Evolutionary conservation across 2,113 vertebrate species (phyloP).

Genomic region (Callopanchax toddi): DNA sequence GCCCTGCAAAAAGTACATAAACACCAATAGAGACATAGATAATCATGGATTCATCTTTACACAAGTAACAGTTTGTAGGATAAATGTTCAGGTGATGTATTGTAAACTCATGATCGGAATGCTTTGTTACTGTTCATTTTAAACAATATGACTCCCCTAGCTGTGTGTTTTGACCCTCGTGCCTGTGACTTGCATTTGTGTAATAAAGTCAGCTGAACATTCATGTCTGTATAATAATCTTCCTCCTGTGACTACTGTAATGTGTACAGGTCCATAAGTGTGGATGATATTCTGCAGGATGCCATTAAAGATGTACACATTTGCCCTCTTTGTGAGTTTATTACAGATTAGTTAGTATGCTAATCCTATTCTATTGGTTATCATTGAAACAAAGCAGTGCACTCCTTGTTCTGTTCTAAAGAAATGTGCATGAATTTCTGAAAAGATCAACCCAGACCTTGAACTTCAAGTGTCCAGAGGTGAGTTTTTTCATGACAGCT

Average conservation of each 20-base stretch:
- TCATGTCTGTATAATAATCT: constrained; percentile 37
- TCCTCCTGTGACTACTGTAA: constrained; percentile 37
- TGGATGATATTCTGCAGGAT: constrained; percentile 57
- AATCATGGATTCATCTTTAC: constrained; percentile 23
- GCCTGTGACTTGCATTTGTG: constrained; percentile 62
- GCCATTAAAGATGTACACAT: constrained; percentile 61
- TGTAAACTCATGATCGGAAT: constrained; percentile 27
- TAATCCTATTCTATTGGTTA: not conserved
- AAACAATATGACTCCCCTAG: constrained; percentile 53
- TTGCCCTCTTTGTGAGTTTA: not conserved
- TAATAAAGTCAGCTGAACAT: constrained; percentile 46
- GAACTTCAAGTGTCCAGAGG: no score
- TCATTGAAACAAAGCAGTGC: not conserved
- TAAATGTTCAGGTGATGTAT: constrained; percentile 36
- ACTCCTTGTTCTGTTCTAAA: no score
- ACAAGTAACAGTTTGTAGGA: constrained; percentile 35
- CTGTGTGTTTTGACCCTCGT: constrained; percentile 55
- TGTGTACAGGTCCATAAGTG: constrained; percentile 36
- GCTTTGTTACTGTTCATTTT: constrained; percentile 48
- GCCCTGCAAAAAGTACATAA: constrained; percentile 42
- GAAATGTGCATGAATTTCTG: no score
- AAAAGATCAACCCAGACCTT: no score
- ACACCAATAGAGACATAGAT: constrained; percentile 4
- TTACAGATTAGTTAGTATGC: not conserved
- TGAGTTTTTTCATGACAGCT: no score